Base-by-base conservation (phyloP, 2,888 invertebrate species). In the Ormyrus rosae region DNA sequence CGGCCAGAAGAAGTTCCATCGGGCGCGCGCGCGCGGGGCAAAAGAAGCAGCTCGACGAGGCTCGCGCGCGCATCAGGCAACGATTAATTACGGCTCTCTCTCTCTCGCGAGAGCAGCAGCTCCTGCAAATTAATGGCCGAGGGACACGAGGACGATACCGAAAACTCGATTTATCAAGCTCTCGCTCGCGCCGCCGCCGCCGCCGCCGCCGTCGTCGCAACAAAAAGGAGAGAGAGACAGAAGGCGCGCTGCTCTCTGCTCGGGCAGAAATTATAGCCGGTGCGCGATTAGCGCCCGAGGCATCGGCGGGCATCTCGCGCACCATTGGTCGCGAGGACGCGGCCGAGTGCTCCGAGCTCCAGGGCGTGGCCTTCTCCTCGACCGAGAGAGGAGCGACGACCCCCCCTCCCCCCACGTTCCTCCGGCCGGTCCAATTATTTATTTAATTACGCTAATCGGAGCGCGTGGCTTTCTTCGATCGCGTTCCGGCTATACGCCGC, bases 381-480 rank as follows among this genome's bases (percentile, higher is more conserved):
- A 2, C 34, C 34, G 34, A 34, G 19, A 19, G 19, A 19, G 34
- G 34, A 34, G 34, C 34, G 34, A 34, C 2, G 1, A 34, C 34
- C 34, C 34, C 34, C 34, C 4, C 34, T 1, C 19, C 19, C 19
- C 19, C 19, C 19, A 2, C 34, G 34, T 75, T 73, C 84, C 83
- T 83, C 86, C 86, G 87, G 86, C 86, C 86, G 84, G 83, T 85
- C 87, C 89, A 87, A 90, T 89, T 88, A 90, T 88, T 34, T 89
- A 89, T 89, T 89, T 89, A 88, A 89, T 89, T 89, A 88, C 86
- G 85, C 86, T 89, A 89, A 89, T 89, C 87, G 88, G 84, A 85
- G 34, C 34, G 34, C 34, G 34, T 4, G 34, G 4, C 34, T 34
- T 34, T 34, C 34, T 4, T 34, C 34, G 34, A 34, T 34, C 34